Percentiles rank a stretch among this genome's conserved stretches.
Conservation (phyloP, 2,113 vertebrate species). For the Macquaria ambigua region DNA sequence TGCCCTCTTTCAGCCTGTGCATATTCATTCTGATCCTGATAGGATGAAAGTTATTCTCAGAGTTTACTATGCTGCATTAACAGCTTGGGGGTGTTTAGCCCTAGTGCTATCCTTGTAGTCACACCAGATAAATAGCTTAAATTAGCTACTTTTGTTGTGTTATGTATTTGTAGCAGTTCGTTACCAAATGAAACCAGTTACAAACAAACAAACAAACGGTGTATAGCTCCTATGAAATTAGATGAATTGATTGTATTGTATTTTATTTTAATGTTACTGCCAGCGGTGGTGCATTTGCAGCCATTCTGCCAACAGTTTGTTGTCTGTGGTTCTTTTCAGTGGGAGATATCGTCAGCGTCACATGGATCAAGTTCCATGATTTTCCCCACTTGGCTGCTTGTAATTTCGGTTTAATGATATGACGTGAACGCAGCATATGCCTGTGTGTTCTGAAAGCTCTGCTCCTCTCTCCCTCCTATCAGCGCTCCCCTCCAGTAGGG, state of each 20-base stretch:
- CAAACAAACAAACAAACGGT: neutral
- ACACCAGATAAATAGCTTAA: neutral
- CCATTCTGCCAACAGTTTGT: too few species aligned
- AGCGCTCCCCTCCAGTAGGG: conserved; percentile 83
- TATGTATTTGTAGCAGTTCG: neutral
- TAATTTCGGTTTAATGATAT: too few species aligned
- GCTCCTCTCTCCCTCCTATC: neutral
- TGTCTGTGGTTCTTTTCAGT: too few species aligned
- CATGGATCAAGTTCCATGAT: too few species aligned
- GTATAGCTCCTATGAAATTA: neutral
- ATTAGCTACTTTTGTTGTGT: neutral
- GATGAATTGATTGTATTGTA: neutral
- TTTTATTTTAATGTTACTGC: too few species aligned
- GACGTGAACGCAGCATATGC: neutral
- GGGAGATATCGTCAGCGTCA: neutral
- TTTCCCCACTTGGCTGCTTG: neutral
- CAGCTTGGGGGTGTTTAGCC: too few species aligned
- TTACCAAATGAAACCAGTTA: neutral
- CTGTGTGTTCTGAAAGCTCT: neutral
- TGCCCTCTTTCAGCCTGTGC: too few species aligned
- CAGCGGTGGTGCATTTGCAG: too few species aligned
- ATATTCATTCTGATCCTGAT: too few species aligned
- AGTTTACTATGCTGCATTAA: too few species aligned
- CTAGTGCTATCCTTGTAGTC: too few species aligned
- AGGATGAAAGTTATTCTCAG: too few species aligned